Conservation (phyloP, 2,888 invertebrate species). For the Resseliella maxima region DNA sequence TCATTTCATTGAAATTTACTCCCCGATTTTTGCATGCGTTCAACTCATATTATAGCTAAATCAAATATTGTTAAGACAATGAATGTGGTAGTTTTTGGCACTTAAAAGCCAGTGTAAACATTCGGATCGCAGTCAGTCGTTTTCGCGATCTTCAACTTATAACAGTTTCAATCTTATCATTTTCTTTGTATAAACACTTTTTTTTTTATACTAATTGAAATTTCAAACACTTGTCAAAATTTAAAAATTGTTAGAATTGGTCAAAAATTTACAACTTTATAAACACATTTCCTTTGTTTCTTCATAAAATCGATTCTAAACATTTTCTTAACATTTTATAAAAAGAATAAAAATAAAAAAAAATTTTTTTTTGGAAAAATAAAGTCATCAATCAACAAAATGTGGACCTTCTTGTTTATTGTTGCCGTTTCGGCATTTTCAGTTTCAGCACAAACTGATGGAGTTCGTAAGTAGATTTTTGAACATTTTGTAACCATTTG, state of each 20-base stretch:
- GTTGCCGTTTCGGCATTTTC: conserved; percentile 7
- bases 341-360: not conserved
- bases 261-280: too few relatives aligned
- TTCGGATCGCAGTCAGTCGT: conserved; percentile 22
- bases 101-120: conserved; percentile 41
- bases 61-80: not conserved
- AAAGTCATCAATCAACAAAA: not conserved
- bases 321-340: too few relatives aligned
- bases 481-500: too few relatives aligned
- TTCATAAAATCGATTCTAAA: too few relatives aligned
- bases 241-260: too few relatives aligned
- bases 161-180: conserved; percentile 18
- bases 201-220: not conserved
- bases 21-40: conserved; percentile 22
- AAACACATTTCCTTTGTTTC: too few relatives aligned
- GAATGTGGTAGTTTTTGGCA: conserved; percentile 27
- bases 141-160: conserved; percentile 35
- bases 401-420: conserved; percentile 24
- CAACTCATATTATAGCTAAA: not conserved
- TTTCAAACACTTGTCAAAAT: conserved; percentile 9
- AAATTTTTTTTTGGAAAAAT: not conserved
- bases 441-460: not conserved
- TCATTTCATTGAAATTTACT: not conserved
- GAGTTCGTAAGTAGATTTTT: conserved; percentile 26
- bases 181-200: not conserved